Percentiles rank a stretch among this genome's conserved stretches.
Evolutionary conservation across 2,888 invertebrate genomes (phyloP).

Genomic region (Cheilosia pagana): DNA sequence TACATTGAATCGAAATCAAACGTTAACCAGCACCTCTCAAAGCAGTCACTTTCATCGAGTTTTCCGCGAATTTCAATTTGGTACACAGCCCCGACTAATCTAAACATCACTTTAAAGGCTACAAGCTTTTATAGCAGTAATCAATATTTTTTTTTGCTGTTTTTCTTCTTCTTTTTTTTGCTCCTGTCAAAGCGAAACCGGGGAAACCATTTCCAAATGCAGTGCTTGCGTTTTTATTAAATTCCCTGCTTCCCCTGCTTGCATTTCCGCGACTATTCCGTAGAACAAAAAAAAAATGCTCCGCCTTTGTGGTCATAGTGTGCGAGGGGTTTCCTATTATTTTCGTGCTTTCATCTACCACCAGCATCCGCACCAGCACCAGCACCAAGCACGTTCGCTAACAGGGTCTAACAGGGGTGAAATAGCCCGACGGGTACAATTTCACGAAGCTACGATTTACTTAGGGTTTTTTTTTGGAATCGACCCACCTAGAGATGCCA

Average conservation of each 20-base stretch:
- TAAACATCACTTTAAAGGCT: slow-evolving; percentile 20
- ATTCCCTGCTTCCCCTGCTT: not conserved
- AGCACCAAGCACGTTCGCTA: not conserved
- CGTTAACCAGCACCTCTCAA: not conserved
- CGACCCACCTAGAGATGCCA: not conserved
- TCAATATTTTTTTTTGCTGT: slow-evolving; percentile 1
- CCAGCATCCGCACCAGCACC: too few species aligned
- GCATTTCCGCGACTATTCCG: not conserved
- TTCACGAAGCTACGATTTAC: slow-evolving; percentile 43
- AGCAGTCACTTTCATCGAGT: not conserved
- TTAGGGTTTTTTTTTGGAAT: not conserved
- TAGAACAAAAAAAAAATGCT: slow-evolving; percentile 1
- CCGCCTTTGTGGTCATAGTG: slow-evolving; percentile 21
- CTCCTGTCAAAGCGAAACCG: not conserved
- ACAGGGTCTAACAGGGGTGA: slow-evolving; percentile 14
- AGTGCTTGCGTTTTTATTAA: slow-evolving; percentile 31
- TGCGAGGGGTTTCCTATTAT: not conserved
- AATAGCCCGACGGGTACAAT: slow-evolving; percentile 39
- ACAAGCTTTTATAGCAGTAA: not conserved
- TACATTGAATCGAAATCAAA: not conserved
- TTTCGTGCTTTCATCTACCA: not conserved
- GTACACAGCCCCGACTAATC: not conserved
- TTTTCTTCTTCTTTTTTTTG: not conserved
- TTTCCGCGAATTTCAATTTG: slow-evolving; percentile 28
- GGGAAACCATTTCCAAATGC: slow-evolving; percentile 19